These are phyloP conservation scores for Protobothrops mucrosquamatus DNA, from an alignment of 2,113 vertebrate genomes.

Conservation along the genomic window DNA sequence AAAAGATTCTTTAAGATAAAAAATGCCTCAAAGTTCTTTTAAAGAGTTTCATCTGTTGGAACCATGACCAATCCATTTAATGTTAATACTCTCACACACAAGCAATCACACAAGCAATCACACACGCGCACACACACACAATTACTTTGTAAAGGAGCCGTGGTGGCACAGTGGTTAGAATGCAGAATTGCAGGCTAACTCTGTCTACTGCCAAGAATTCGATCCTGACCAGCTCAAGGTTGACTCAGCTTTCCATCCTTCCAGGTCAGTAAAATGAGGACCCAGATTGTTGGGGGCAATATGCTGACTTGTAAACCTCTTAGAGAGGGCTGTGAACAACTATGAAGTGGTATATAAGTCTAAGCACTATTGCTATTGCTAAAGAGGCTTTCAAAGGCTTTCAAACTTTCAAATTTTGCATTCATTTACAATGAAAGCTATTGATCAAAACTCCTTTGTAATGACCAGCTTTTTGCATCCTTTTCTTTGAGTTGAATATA, in stretches of 20 bases:
- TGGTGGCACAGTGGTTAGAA: no score
- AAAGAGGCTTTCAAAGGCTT: slow-evolving; percentile 1
- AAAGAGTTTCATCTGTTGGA: no score
- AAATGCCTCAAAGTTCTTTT: no score
- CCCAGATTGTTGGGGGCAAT: no score
- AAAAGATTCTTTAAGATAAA: no score
- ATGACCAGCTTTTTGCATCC: slow-evolving; percentile 10
- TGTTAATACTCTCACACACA: not conserved
- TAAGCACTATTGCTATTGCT: not conserved
- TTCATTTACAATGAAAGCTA: slow-evolving; percentile 61
- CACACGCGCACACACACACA: not conserved
- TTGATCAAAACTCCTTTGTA: slow-evolving; percentile 29
- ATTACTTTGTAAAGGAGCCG: slow-evolving; percentile 45
- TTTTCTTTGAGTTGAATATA: slow-evolving; percentile 28
- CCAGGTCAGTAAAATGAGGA: no score
- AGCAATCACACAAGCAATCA: no score
- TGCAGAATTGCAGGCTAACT: no score
- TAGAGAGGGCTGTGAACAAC: not conserved
- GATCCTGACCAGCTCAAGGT: no score
- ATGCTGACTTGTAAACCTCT: not conserved
- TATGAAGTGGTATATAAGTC: no score
- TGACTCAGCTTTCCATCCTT: no score
- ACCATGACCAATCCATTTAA: slow-evolving; percentile 26
- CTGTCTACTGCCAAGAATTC: no score
- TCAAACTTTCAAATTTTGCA: slow-evolving; percentile 41